phyloP scores from a whole-genome alignment of 2,797 vertebrate species.

The Cirrhinus mrigala region DNA sequence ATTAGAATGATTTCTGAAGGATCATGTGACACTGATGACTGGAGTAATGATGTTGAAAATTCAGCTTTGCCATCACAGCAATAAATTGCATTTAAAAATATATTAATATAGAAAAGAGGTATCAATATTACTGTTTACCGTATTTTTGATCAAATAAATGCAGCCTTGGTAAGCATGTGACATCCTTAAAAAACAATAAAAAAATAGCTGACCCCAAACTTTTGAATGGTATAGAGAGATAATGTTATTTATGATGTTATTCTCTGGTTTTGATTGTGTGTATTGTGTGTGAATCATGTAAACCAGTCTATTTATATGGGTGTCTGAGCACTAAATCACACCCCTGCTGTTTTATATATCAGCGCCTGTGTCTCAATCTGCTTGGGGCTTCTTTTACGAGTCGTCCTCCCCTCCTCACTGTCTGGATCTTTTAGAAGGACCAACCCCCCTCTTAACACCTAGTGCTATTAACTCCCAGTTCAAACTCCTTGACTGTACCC shows the following conservation, averaged over 20 bases:
- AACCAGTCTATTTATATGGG: constrained; percentile 19
- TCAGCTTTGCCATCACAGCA: background rate
- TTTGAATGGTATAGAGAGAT: background rate
- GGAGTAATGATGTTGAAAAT: background rate
- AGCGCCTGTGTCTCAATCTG: constrained; percentile 39
- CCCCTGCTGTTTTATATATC: constrained; percentile 58
- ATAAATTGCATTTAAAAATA: background rate
- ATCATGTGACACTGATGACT: background rate
- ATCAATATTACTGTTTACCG: background rate
- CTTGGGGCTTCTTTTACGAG: constrained; percentile 43
- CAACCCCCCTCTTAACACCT: constrained; percentile 14
- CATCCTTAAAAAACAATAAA: background rate
- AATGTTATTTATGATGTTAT: background rate
- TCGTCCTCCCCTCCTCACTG: constrained; percentile 33
- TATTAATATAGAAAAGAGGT: background rate
- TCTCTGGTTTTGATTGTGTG: background rate
- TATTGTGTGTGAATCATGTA: constrained; percentile 19
- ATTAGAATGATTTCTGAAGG: constrained; percentile 1
- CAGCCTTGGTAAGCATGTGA: background rate
- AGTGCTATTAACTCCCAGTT: constrained; percentile 40
- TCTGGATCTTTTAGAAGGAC: constrained; percentile 21
- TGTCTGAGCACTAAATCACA: constrained; percentile 43
- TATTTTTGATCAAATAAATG: background rate
- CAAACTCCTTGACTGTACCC: constrained; percentile 28
- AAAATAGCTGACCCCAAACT: background rate